Evolutionary conservation across 35 echinoderm and acorn worm genomes (phyloP), one percentile per base, ranked within the genome.

Genomic region (Stichopus chloronotus): DNA sequence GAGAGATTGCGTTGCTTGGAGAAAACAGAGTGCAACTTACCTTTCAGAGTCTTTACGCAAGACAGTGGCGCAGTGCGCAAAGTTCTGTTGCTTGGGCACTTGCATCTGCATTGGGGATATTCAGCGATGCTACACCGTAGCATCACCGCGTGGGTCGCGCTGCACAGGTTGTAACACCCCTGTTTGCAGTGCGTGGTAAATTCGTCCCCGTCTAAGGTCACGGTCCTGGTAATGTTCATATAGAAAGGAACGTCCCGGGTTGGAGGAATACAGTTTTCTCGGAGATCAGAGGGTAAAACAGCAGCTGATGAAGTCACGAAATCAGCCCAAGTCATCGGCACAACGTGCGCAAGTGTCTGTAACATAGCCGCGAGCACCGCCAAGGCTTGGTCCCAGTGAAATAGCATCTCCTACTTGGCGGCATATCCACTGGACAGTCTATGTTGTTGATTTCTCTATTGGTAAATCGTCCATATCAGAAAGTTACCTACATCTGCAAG

Each of bases 391-490:
- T 85, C 82, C 55, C 82, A 58, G 55, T 85, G 82, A 23, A 85
- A 85, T 56, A 85, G 82, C 82, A 85, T 85, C 58, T 85, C 82
- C 82, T 58, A 58, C 55, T 56, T 57, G 58, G 82, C 17, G n/a
- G 54, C 82, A 85, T 85, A 85, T 85, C 30, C 82, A 85, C 82
- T 23, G 21, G n/a, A 58, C 2, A 85, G 16, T 58, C 12, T 85
- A 60, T 56, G 13, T n/a, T 85, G 55, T 57, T 58, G 16, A 9
- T 58, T 4, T 85, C 56, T 20, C 25, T n/a, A 82, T 85, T n/a
- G 8, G 55, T 14, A 85, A 19, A 59, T 74, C 13, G 17, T 74
- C 30, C 69, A 65, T 14, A 65, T 43, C 30, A 43, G 30, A 43
- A 43, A 43, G 30, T 43, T 43, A 43, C 30, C 30, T 43, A 43